These are phyloP conservation scores for Rachycentron canadum DNA, from an alignment of 2,797 vertebrate genomes.

Conservation along the genomic window DNA sequence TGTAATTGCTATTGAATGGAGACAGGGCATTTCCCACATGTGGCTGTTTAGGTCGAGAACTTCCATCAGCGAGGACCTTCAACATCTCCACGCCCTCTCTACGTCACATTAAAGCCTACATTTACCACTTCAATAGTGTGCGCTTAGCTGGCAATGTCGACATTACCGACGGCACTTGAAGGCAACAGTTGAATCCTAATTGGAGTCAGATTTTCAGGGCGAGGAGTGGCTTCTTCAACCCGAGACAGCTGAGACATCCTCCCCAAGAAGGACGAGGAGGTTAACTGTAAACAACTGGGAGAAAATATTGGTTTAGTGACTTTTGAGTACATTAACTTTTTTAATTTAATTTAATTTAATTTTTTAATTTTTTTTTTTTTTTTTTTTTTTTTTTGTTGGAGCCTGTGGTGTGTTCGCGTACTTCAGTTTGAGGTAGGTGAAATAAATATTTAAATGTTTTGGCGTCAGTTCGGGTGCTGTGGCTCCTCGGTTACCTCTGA, in stretches of 20 bases:
- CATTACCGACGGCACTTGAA: conserved; percentile 61
- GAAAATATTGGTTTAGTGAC: not conserved
- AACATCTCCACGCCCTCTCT: not conserved
- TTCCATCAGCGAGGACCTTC: not conserved
- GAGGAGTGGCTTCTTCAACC: conserved; percentile 69
- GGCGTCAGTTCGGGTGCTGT: not conserved
- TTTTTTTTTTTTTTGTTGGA: not conserved
- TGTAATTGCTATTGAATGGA: not conserved
- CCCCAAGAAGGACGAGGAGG: conserved; percentile 34
- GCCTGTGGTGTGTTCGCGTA: conserved; percentile 15
- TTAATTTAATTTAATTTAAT: too few relatives aligned
- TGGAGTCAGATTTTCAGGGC: conserved; percentile 66
- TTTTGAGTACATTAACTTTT: not conserved
- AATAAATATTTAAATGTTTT: conserved; percentile 19
- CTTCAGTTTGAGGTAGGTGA: conserved; percentile 61
- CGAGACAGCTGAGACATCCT: conserved; percentile 26
- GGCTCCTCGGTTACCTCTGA: not conserved
- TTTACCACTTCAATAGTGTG: too few relatives aligned
- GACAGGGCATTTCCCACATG: not conserved
- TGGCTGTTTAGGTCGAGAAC: not conserved
- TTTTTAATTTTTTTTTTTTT: too few relatives aligned
- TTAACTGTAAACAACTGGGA: conserved; percentile 8
- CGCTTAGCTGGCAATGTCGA: fast-evolving
- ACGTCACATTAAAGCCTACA: not conserved
- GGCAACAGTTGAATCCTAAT: conserved; percentile 67